These are phyloP conservation scores for Ceryle rudis DNA, from an alignment of 2,797 vertebrate species.

Conservation along the genomic window DNA sequence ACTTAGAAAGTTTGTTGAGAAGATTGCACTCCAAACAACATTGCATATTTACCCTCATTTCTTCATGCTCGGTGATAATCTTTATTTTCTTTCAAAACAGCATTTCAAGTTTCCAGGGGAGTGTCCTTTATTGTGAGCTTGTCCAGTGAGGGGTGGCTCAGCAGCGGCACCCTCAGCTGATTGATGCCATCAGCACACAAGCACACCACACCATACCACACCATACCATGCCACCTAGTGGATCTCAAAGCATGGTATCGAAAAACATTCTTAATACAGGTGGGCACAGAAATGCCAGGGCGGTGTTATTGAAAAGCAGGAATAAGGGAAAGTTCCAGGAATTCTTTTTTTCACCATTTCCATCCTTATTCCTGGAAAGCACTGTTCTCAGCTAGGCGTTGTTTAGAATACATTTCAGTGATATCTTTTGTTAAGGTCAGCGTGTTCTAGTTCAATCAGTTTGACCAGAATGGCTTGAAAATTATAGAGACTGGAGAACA, in stretches of 20 bases:
- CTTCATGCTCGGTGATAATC: background rate
- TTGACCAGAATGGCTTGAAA: background rate
- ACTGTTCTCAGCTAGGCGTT: background rate
- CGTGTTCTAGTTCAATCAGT: background rate
- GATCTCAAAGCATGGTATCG: background rate
- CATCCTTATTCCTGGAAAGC: background rate
- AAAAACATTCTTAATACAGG: background rate
- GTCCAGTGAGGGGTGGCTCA: fast-evolving
- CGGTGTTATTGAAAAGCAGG: fast-evolving
- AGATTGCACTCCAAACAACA: background rate
- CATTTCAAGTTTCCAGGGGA: background rate
- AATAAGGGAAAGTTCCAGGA: background rate
- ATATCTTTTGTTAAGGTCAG: background rate
- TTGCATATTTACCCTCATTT: background rate
- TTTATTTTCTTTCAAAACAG: background rate
- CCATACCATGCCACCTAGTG: background rate
- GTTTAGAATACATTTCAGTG: background rate
- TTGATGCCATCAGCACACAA: background rate
- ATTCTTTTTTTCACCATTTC: background rate
- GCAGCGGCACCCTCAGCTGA: background rate
- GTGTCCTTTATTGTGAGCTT: background rate
- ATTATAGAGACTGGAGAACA: background rate
- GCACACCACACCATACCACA: fast-evolving
- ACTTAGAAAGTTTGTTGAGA: background rate
- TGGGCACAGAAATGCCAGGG: background rate